phyloP scores from a whole-genome alignment of 2,888 invertebrate genomes.

The Coelopa pilipes region DNA sequence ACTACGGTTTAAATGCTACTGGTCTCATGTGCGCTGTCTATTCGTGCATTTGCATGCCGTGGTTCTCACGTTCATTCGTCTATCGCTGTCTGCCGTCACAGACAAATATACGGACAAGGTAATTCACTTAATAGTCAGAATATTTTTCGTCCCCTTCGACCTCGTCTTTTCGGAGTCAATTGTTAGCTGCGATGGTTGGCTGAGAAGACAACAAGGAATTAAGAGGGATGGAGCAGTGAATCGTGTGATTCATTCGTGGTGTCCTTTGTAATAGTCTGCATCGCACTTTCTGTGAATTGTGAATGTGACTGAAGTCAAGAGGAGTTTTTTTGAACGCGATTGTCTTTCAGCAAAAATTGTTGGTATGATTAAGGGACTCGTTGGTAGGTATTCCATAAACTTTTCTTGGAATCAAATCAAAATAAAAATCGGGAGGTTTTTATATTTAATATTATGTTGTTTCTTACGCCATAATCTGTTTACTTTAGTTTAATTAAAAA shows the following conservation, averaged over 20 bases:
- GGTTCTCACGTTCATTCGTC: not conserved
- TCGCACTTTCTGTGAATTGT: not conserved
- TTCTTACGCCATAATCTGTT: no score
- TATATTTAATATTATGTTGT: no score
- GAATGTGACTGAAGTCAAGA: not conserved
- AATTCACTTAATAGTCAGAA: conserved; percentile 7
- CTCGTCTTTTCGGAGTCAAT: not conserved
- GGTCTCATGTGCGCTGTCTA: conserved; percentile 26
- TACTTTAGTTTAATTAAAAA: no score
- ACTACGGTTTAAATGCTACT: conserved; percentile 46
- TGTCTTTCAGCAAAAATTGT: not conserved
- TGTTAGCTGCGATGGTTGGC: not conserved
- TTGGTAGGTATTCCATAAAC: no score
- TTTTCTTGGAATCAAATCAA: no score
- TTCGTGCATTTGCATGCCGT: conserved; percentile 35
- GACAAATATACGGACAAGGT: conserved; percentile 3
- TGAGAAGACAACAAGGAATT: not conserved
- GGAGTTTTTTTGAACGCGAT: not conserved
- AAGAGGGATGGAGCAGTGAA: not conserved
- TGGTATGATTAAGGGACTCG: no score
- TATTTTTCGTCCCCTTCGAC: not conserved
- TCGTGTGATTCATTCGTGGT: not conserved
- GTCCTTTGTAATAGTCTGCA: conserved; percentile 15
- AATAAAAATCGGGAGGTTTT: no score
- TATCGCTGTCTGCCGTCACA: conserved; percentile 12